Conservation (phyloP, 2,113 vertebrate genomes). For the Marmota monax region DNA sequence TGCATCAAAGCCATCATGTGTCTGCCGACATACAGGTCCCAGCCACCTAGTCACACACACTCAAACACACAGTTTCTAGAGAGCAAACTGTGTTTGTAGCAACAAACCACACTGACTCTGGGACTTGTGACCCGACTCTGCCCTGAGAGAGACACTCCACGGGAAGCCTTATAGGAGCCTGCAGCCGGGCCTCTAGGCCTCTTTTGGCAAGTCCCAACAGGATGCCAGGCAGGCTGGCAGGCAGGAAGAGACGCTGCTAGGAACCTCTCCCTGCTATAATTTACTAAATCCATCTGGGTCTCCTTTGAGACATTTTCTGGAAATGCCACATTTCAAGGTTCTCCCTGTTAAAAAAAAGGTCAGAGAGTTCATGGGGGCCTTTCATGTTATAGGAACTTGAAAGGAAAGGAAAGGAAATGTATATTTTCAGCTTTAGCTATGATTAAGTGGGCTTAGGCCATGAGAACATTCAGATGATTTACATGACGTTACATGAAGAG, state of each 20-base stretch:
- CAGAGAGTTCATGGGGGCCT: constrained; percentile 85
- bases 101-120: constrained; percentile 53
- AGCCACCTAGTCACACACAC: not conserved
- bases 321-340: constrained; percentile 87
- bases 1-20: not conserved
- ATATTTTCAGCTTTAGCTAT: constrained; percentile 87
- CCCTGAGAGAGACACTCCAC: not conserved
- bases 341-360: constrained; percentile 87
- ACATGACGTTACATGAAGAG: constrained; percentile 84
- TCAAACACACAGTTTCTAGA: constrained; percentile 23
- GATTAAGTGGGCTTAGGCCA: constrained; percentile 88
- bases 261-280: constrained; percentile 85
- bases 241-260: constrained; percentile 43
- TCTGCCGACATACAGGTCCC: not conserved
- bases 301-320: constrained; percentile 84
- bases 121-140: constrained; percentile 4
- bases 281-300: constrained; percentile 88
- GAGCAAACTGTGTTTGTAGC: constrained; percentile 55
- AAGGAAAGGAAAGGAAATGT: constrained; percentile 89
- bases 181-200: constrained; percentile 40
- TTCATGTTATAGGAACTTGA: constrained; percentile 89
- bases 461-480: constrained; percentile 85
- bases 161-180: not conserved
- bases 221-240: constrained; percentile 49
- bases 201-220: constrained; percentile 67